Conservation (phyloP, 35 echinoderm and acorn worm genomes). For the Acanthaster planci region DNA sequence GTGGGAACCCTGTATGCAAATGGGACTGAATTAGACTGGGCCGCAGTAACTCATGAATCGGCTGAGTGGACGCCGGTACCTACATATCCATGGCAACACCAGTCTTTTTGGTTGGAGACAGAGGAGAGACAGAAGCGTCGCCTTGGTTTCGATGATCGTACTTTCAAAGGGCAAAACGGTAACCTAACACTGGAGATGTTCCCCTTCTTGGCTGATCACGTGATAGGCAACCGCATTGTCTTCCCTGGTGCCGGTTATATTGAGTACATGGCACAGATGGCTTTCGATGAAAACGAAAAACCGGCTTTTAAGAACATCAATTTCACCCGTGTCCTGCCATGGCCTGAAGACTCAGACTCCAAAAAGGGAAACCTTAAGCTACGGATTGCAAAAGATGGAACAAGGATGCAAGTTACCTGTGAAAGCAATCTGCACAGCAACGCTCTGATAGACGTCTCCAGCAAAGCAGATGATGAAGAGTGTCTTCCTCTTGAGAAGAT, state of each 20-base stretch:
- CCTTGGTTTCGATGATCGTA: slow-evolving; percentile 80
- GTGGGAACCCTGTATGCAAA: slow-evolving; percentile 57
- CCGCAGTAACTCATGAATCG: slow-evolving; percentile 40
- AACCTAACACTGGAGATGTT: slow-evolving; percentile 72
- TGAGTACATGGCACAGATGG: slow-evolving; percentile 61
- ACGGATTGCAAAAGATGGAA: slow-evolving; percentile 15
- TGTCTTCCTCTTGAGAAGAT: slow-evolving; percentile 36
- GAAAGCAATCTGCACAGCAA: slow-evolving; percentile 29
- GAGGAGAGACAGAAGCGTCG: slow-evolving; percentile 78
- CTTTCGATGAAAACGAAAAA: slow-evolving; percentile 19
- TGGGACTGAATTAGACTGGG: slow-evolving; percentile 71
- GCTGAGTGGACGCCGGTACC: slow-evolving; percentile 67
- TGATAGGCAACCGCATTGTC: slow-evolving; percentile 35
- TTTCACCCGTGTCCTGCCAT: slow-evolving; percentile 43
- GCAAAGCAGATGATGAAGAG: slow-evolving; percentile 24
- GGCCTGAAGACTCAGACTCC: slow-evolving; percentile 44
- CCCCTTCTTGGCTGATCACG: slow-evolving; percentile 70
- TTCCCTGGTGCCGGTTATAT: slow-evolving; percentile 75
- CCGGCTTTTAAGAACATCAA: slow-evolving; percentile 50
- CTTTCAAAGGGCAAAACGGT: slow-evolving; percentile 84
- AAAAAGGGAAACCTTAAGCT: slow-evolving; percentile 58
- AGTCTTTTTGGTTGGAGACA: slow-evolving; percentile 66
- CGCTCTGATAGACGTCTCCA: slow-evolving; percentile 3
- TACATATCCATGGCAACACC: slow-evolving; percentile 80
- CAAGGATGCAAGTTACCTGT: slow-evolving; percentile 40